Evolutionary conservation across 1,140 invertebrate species (phyloP), one percentile per base, ranked within the genome.

Genomic region (Gonatopus flavifemur): DNA sequence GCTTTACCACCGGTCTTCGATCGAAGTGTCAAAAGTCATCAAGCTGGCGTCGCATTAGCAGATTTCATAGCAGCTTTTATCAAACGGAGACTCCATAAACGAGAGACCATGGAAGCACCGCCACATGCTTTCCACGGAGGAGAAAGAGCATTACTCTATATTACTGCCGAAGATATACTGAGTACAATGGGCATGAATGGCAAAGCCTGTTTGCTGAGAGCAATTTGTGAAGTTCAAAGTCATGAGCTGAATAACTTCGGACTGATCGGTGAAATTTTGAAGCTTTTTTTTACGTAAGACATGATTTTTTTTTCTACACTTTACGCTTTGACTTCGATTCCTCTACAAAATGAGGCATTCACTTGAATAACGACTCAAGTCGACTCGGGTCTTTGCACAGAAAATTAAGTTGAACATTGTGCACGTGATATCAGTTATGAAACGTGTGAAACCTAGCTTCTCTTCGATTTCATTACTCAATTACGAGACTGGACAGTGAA

Each of bases 141-240:
- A 18, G 89, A 92, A 74, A 82, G 84, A 53, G 88, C 88, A 2
- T 60, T 91, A 25, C 70, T 92, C 15, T 92, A 90, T 52, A 82
- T 84, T 1, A 82, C 86, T 0, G 82, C 88, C 0, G 88, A 92
- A 69, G 88, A 91, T 55, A 82, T 91, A 49, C 70, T 92, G 4
- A 77, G 81, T 12, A 89, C 86, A 55, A 86, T 92, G 44, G 89
- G 89, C 3, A 73, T 91, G 73, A 83, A 90, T 49, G 91, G 90
- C 2, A 89, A 86, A 66, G 88, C 89, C 6, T 93, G 91, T 67
- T 67, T 93, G 2, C 72, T 93, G 30, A 77, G 91, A 51, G 89
- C 90, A 3, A 91, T 93, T 39, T 93, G 91, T 59, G 90, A 93
- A 74, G 85, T 92, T 28, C 89, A 92, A 53, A 87, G 90, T 4